Evolutionary conservation across 64 coral and sea anemone genomes (phyloP).

Genomic region (Orbicella faveolata): DNA sequence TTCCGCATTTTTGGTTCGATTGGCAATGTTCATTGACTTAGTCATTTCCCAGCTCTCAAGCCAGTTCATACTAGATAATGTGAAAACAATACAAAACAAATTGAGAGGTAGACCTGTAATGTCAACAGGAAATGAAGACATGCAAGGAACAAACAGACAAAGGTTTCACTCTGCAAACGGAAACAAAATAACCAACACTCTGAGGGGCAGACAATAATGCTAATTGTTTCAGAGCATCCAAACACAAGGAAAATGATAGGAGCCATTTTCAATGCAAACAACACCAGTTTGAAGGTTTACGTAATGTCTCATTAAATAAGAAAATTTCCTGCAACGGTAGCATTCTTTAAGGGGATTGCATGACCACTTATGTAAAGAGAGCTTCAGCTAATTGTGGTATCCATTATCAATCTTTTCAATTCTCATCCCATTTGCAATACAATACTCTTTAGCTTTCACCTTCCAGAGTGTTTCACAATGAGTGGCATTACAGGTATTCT

Average conservation of each 20-base stretch:
- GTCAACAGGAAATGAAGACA: constrained; percentile 44
- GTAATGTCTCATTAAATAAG: neutral
- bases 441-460: constrained; percentile 4
- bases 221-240: neutral
- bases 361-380: constrained; percentile 2
- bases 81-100: constrained; percentile 15
- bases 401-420: neutral
- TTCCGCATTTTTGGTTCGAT: neutral
- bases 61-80: neutral
- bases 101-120: neutral
- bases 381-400: neutral
- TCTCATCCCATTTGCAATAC: constrained; percentile 23
- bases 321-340: neutral
- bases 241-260: neutral
- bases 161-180: neutral
- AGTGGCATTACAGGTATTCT: neutral
- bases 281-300: neutral
- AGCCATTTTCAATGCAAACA: neutral
- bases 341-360: neutral
- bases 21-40: constrained; percentile 1
- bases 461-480: neutral
- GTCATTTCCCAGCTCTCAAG: neutral
- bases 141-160: neutral
- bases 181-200: neutral
- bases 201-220: neutral